Percentiles rank a stretch among this genome's conserved stretches.
These are phyloP conservation scores for Odontesthes bonariensis DNA, from an alignment of 2,113 vertebrate genomes.

Conservation along the genomic window DNA sequence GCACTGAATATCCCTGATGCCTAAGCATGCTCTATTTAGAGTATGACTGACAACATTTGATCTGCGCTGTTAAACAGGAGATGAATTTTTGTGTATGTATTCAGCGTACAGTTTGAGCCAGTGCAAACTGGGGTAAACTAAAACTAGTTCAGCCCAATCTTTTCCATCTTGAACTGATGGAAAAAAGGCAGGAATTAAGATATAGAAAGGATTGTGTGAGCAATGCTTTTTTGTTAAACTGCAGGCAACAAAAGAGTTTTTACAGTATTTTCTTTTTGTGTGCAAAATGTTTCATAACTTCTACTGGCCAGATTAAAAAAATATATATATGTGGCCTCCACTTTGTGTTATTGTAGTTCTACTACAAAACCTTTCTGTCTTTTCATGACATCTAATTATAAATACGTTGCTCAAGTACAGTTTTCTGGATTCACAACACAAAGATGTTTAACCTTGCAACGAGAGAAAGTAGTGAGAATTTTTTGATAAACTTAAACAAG, in stretches of 20 bases:
- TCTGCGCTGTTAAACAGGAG: slow-evolving; percentile 65
- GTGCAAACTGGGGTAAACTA: background rate
- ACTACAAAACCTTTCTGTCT: background rate
- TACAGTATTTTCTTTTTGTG: background rate
- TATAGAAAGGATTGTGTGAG: slow-evolving; percentile 6
- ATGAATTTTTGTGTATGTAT: slow-evolving; percentile 14
- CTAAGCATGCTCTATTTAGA: slow-evolving; percentile 78
- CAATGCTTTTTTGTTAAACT: slow-evolving; percentile 2
- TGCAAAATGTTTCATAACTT: slow-evolving; percentile 12
- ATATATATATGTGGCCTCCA: too few species aligned
- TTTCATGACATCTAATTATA: slow-evolving; percentile 11
- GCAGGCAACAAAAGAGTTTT: background rate
- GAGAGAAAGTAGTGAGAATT: slow-evolving; percentile 23
- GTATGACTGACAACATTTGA: slow-evolving; percentile 79
- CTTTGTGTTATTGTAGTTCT: too few species aligned
- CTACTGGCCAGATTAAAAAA: slow-evolving; percentile 16
- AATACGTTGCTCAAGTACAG: slow-evolving; percentile 2
- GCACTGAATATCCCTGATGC: slow-evolving; percentile 76
- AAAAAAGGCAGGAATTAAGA: slow-evolving; percentile 21
- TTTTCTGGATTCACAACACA: slow-evolving; percentile 7
- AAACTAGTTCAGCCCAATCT: slow-evolving; percentile 31
- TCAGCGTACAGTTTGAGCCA: slow-evolving; percentile 14
- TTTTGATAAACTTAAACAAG: slow-evolving; percentile 18
- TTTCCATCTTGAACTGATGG: slow-evolving; percentile 43
- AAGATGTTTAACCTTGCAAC: slow-evolving; percentile 33